These are phyloP conservation scores for Ibycter americanus DNA, from an alignment of 2,797 vertebrate genomes.

Conservation along the genomic window DNA sequence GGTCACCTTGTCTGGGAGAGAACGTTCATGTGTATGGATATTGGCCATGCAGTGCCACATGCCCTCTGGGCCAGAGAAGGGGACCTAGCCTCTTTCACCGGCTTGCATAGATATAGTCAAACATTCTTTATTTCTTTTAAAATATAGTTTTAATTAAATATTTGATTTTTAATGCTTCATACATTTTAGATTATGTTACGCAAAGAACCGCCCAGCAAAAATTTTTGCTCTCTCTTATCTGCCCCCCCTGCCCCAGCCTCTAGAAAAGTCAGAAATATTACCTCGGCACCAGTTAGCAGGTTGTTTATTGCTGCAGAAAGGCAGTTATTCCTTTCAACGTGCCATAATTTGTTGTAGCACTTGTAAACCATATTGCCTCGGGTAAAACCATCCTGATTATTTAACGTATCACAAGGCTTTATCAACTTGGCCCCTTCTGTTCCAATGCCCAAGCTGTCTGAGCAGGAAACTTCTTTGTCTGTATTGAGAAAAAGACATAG, in stretches of 20 bases:
- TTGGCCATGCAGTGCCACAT: neutral
- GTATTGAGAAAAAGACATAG: neutral
- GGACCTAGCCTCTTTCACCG: neutral
- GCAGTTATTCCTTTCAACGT: neutral
- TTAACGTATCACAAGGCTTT: too few relatives aligned
- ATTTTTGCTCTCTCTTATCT: neutral
- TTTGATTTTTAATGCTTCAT: neutral
- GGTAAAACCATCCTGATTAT: neutral
- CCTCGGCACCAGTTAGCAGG: conserved; percentile 64
- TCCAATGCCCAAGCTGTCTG: conserved; percentile 31
- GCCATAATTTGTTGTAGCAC: conserved; percentile 58
- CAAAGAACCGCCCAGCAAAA: neutral
- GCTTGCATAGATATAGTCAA: neutral
- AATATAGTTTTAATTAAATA: neutral
- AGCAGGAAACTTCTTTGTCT: conserved; percentile 59
- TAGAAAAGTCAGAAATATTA: neutral
- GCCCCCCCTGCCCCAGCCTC: accelerated
- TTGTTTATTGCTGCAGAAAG: conserved; percentile 37
- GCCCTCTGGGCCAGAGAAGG: neutral
- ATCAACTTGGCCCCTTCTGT: neutral
- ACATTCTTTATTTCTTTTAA: neutral
- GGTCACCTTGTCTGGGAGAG: neutral
- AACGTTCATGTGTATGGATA: accelerated
- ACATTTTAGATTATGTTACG: neutral
- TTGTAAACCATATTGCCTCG: conserved; percentile 51